phyloP scores from a whole-genome alignment of 1,140 invertebrate genomes.

The Drosophila punjabiensis region DNA sequence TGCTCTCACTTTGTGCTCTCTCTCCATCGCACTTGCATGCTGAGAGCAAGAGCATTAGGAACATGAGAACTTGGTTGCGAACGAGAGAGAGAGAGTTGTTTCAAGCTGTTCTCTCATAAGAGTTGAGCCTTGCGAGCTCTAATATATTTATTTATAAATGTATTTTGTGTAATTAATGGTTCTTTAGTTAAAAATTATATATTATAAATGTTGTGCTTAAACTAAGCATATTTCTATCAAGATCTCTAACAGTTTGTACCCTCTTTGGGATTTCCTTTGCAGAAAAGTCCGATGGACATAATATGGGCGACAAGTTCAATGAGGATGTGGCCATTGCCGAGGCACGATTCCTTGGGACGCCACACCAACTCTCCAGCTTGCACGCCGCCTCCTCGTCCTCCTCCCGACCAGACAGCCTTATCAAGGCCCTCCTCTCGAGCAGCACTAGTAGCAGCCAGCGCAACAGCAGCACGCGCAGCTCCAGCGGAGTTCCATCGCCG shows the following conservation, averaged over 20 bases:
- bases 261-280: neutral
- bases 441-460: constrained; percentile 39
- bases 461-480: constrained; percentile 16
- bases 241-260: neutral
- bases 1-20: too few species aligned
- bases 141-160: neutral
- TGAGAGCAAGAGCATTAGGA: too few species aligned
- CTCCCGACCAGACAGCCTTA: constrained; percentile 53
- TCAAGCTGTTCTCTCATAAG: too few species aligned
- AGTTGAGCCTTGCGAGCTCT: neutral
- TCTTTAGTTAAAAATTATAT: neutral
- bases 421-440: constrained; percentile 63
- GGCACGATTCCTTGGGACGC: constrained; percentile 1
- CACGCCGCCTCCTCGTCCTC: neutral
- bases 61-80: too few species aligned
- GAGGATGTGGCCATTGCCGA: constrained; percentile 55
- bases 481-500: constrained; percentile 6
- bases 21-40: too few species aligned
- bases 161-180: neutral
- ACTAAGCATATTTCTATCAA: neutral
- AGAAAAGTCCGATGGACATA: constrained; percentile 46
- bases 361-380: neutral
- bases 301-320: constrained; percentile 59
- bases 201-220: neutral
- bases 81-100: too few species aligned